Evolutionary conservation across 2,797 vertebrate species (phyloP).

Genomic region (Poecilia wingei): DNA sequence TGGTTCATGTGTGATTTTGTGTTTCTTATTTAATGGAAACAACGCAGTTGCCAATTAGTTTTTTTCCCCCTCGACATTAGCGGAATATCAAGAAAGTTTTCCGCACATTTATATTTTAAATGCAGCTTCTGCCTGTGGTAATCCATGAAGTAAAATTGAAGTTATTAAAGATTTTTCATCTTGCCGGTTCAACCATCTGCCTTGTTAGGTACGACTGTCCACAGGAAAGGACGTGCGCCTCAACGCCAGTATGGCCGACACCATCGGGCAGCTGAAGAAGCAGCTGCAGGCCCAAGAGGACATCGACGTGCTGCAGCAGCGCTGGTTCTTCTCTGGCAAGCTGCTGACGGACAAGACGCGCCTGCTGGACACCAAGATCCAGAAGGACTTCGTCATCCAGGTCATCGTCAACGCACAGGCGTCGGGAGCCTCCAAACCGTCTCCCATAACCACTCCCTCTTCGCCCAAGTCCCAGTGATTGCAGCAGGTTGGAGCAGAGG

Average conservation of each 20-base stretch:
- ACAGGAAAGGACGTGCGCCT: slow-evolving; percentile 94
- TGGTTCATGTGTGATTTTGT: no score
- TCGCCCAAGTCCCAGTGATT: slow-evolving; percentile 40
- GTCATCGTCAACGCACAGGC: slow-evolving; percentile 93
- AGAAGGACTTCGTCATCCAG: slow-evolving; percentile 99
- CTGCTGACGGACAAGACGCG: slow-evolving; percentile 96
- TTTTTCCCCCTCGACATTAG: no score
- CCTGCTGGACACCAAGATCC: slow-evolving; percentile 98
- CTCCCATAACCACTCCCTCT: slow-evolving; percentile 49
- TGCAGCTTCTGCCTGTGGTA: neutral
- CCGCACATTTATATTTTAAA: no score
- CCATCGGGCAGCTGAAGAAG: slow-evolving; percentile 94
- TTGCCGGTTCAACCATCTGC: neutral
- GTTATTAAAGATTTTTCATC: neutral
- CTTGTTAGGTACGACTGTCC: slow-evolving; percentile 90
- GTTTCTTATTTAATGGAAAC: no score
- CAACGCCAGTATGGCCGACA: slow-evolving; percentile 92
- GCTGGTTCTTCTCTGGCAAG: slow-evolving; percentile 99
- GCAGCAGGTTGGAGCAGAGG: neutral
- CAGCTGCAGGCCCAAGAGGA: slow-evolving; percentile 92
- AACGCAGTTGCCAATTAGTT: no score
- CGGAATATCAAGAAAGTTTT: no score
- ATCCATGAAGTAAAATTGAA: neutral
- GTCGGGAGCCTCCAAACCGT: slow-evolving; percentile 47
- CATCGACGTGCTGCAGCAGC: slow-evolving; percentile 89